Evolutionary conservation across 1,140 invertebrate genomes (phyloP), one percentile per base, ranked within the genome.

Genomic region (Hyles euphorbiae): DNA sequence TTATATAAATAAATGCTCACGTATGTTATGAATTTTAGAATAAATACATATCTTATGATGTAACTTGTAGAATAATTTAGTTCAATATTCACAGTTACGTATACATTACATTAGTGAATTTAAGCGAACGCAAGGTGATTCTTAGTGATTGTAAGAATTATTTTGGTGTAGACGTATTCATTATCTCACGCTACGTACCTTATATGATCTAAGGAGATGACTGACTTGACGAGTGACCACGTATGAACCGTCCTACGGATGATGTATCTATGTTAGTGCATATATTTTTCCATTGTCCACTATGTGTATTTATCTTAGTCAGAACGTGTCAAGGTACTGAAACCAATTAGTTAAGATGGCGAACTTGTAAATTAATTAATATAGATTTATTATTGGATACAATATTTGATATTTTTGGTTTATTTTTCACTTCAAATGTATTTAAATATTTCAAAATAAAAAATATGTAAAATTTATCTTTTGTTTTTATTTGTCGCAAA

Each of bases 361-460:
- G 60, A 69, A 66, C 70, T 67, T 86, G 81, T 86, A 84, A 83
- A 84, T 81, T 81, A 77, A 82, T 81, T 72, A 78, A 76, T 73
- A 65, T 81, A 78, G 74, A 65, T 66, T 72, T 58, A 40, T 40
- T 69, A 63, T 70, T 67, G 59, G 62, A 64, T 66, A 22, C 60
- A 57, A 61, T 67, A 74, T 70, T 72, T 76, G 74, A 75, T 70
- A 74, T 76, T 76, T 74, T 70, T 73, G 72, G 69, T 72, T 60
- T 84, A 83, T 79, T 79, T 80, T 76, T 71, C 67, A 77, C 63
- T 73, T 68, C 60, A 77, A 81, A 80, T 84, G 78, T 87, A 85
- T 85, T 85, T 85, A 85, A 83, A 77, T 48, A 71, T 80, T 75
- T 66, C 57, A 68, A 75, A 83, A 82, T 81, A 84, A 82, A 81